Evolutionary conservation across 2,113 vertebrate species (phyloP).

Genomic region (Lycaon pictus): DNA sequence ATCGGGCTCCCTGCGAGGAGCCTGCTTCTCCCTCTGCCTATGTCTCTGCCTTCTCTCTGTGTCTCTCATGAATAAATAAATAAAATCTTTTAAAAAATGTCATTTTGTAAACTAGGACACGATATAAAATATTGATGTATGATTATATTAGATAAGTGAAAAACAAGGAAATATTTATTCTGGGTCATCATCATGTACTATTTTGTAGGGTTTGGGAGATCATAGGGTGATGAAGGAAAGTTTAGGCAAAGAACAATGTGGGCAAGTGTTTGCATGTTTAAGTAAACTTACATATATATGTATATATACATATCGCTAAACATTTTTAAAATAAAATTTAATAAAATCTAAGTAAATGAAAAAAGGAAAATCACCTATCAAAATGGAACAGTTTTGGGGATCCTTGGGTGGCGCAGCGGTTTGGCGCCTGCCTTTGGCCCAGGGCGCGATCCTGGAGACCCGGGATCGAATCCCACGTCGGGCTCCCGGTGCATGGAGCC

Average conservation of each 20-base stretch:
- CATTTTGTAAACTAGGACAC: background rate
- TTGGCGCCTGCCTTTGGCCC: too few relatives aligned
- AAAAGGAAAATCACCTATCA: background rate
- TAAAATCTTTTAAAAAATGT: background rate
- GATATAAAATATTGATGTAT: background rate
- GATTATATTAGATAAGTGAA: background rate
- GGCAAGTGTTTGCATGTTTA: background rate
- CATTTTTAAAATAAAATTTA: background rate
- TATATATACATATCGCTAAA: background rate
- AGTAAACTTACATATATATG: background rate
- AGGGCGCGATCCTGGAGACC: too few relatives aligned
- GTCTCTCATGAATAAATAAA: too few relatives aligned
- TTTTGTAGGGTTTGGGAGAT: background rate
- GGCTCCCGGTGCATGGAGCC: too few relatives aligned
- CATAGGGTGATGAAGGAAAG: background rate
- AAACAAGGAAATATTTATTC: background rate
- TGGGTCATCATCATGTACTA: background rate
- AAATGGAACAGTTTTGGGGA: background rate
- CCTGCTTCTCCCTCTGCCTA: too few relatives aligned
- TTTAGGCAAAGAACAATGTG: background rate
- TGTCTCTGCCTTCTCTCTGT: too few relatives aligned
- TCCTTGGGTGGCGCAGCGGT: too few relatives aligned
- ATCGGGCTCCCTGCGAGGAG: too few relatives aligned
- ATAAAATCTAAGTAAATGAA: background rate
- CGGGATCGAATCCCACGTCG: too few relatives aligned